Percentiles rank a stretch among this genome's conserved stretches.
phyloP scores from a whole-genome alignment of 2,888 invertebrate species.

The Luperina testacea region DNA sequence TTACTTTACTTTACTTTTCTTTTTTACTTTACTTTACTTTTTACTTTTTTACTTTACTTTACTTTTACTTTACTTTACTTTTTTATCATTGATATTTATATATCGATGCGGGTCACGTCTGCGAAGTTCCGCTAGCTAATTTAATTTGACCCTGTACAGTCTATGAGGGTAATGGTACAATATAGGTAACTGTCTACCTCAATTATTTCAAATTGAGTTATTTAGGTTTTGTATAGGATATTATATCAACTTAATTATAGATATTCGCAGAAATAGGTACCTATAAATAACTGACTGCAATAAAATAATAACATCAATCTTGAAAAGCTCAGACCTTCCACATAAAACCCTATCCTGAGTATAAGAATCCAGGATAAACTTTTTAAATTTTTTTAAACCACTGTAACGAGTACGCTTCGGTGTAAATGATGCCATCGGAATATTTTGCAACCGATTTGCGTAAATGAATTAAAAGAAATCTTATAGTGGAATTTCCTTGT shows the following conservation, averaged over 20 bases:
- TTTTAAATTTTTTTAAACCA: background rate
- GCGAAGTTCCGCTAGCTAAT: too few relatives aligned
- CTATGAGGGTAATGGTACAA: background rate
- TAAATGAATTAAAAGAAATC: slow-evolving; percentile 62
- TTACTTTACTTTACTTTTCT: too few relatives aligned
- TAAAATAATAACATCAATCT: background rate
- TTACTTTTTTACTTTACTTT: too few relatives aligned
- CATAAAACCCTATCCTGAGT: background rate
- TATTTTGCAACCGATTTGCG: slow-evolving; percentile 63
- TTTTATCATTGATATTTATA: too few relatives aligned
- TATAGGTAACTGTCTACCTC: background rate
- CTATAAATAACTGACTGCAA: background rate
- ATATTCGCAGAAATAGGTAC: background rate
- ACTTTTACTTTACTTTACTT: too few relatives aligned
- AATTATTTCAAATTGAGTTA: background rate
- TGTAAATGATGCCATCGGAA: slow-evolving; percentile 61
- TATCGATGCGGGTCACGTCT: too few relatives aligned
- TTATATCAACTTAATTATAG: background rate
- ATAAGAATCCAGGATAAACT: background rate
- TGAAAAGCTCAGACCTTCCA: background rate
- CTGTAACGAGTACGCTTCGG: slow-evolving; percentile 40
- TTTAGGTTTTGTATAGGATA: background rate
- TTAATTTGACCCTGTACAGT: too few relatives aligned
- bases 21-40: too few relatives aligned
- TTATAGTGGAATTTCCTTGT: slow-evolving; percentile 58